A percentile compares a stretch with the other conserved stretches of the same genome.
Conservation (phyloP, 2,797 vertebrate species). For the Onychomys leucogaster region DNA sequence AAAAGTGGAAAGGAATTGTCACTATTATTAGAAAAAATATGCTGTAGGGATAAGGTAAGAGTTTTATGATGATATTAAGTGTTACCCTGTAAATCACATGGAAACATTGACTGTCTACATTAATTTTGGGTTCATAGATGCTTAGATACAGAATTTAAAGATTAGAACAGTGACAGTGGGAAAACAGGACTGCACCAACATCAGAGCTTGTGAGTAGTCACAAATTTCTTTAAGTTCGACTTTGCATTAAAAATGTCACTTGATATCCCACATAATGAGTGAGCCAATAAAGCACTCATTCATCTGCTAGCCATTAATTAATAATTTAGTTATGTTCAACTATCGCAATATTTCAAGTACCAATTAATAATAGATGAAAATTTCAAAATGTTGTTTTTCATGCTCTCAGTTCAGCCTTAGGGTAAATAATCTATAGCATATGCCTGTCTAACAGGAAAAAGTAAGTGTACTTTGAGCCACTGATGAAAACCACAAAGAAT, state of each 20-base stretch:
- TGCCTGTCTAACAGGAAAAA: slow-evolving; percentile 61
- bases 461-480: slow-evolving; percentile 51
- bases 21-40: background rate
- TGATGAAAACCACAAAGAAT: slow-evolving; percentile 54
- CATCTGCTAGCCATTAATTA: slow-evolving; percentile 76
- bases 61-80: background rate
- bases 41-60: background rate
- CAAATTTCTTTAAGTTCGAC: slow-evolving; percentile 49
- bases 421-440: slow-evolving; percentile 74
- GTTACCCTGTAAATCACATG: background rate
- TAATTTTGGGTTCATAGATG: background rate
- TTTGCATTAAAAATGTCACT: slow-evolving; percentile 73
- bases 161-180: background rate
- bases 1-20: background rate
- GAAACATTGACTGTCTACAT: background rate
- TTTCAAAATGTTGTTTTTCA: slow-evolving; percentile 69
- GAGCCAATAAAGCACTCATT: slow-evolving; percentile 57
- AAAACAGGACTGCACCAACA: background rate
- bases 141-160: slow-evolving; percentile 24
- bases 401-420: slow-evolving; percentile 62
- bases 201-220: slow-evolving; percentile 38
- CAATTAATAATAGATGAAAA: slow-evolving; percentile 77
- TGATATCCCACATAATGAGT: slow-evolving; percentile 32
- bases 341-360: slow-evolving; percentile 79
- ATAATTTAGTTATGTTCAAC: slow-evolving; percentile 75